Base-by-base conservation (phyloP, 2,797 vertebrate species). In the Alcedo quadribrachys region DNA sequence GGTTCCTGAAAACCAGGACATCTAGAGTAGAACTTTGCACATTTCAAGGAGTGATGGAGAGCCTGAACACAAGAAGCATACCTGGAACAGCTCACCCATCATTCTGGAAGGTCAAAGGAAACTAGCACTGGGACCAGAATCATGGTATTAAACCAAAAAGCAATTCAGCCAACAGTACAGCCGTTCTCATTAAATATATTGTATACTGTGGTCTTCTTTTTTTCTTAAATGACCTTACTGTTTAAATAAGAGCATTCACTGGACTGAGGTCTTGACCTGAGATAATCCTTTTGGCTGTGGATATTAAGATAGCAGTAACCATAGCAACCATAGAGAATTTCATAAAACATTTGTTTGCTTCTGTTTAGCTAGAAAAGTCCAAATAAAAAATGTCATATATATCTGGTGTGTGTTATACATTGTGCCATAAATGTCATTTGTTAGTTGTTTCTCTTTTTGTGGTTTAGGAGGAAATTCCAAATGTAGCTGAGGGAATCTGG, bases 371-470 rank as follows among this genome's bases (percentile, higher is more conserved):
- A 79, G 91, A 90, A 89, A 93, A 95, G 79, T 91, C 91, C 93
- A 95, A 96, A 95, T 96, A 95, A 96, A 95, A 95, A 94, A 95
- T 95, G 89, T 95, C 92, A 95, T 79, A 87, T 95, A 93, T 94
- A 95, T 95, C 94, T 96, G 94, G 91, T 95, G 70, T 96, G 85
- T 96, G 94, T 95, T 96, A 96, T 96, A 95, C 92, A 95, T 94
- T 91, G 91, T 95, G 85, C 94, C 91, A 85, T 96, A 96, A 96
- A 96, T 96, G 94, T 95, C 94, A 95, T 96, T 96, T 94, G 93
- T 95, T 96, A 95, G 95, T 94, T 95, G 92, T 96, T 96, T 94
- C 95, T 95, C 92, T 96, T 96, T 95, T 96, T 96, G 95, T 96
- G 95, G 95, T 96, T 96, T 96, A 87, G 82, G 91, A 96, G 94